Percentiles rank a stretch among this genome's conserved stretches.
These are phyloP conservation scores for Perithous albicinctus DNA, from an alignment of 2,888 invertebrate species.

Conservation along the genomic window DNA sequence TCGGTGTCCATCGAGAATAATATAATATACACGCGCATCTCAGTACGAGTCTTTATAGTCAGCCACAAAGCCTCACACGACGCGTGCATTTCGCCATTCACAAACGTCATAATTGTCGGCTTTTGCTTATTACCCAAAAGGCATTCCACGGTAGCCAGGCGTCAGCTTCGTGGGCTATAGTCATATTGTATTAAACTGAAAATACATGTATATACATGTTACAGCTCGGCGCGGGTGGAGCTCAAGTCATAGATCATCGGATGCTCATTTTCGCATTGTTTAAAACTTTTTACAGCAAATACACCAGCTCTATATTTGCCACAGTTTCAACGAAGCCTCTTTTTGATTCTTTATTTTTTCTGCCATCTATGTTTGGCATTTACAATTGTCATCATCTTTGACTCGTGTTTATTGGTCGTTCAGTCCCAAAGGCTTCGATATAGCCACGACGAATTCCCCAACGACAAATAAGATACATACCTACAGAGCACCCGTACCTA, in stretches of 20 bases:
- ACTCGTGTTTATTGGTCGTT: slow-evolving; percentile 38
- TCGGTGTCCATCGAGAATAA: slow-evolving; percentile 55
- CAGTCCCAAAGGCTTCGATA: slow-evolving; percentile 8
- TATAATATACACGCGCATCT: slow-evolving; percentile 33
- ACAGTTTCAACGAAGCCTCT: slow-evolving; percentile 5
- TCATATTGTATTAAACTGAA: slow-evolving; percentile 22
- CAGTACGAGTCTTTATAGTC: slow-evolving; percentile 35
- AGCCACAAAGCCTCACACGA: slow-evolving; percentile 46
- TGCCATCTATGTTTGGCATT: slow-evolving; percentile 76
- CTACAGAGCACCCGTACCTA: slow-evolving; percentile 38
- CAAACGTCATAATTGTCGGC: slow-evolving; percentile 80
- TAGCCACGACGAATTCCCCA: slow-evolving; percentile 59
- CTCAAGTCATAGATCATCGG: slow-evolving; percentile 77
- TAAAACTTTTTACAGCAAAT: slow-evolving; percentile 29
- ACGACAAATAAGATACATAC: slow-evolving; percentile 49
- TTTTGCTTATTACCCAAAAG: slow-evolving; percentile 77
- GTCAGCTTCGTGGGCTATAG: slow-evolving; percentile 64
- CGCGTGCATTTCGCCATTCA: slow-evolving; percentile 18
- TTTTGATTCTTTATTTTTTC: neutral
- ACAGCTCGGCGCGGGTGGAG: slow-evolving; percentile 56
- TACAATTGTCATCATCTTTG: slow-evolving; percentile 71
- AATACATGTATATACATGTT: neutral
- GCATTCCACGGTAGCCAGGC: slow-evolving; percentile 77
- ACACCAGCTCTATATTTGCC: neutral
- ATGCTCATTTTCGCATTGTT: slow-evolving; percentile 62